These are phyloP conservation scores for Netelia melanura DNA, from an alignment of 2,888 invertebrate species.

Conservation along the genomic window DNA sequence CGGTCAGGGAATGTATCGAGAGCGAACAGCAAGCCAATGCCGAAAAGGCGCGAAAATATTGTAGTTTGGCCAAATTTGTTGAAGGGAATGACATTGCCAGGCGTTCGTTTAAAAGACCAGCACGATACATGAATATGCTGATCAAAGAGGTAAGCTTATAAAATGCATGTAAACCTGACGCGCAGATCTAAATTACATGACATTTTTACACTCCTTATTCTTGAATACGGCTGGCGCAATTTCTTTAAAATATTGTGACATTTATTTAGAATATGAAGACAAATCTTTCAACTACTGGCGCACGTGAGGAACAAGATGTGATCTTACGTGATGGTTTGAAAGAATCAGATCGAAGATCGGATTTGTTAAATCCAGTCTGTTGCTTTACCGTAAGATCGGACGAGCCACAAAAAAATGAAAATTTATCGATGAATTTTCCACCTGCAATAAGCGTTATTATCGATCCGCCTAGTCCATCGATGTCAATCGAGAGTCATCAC, in stretches of 20 bases:
- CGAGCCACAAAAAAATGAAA: slow-evolving; percentile 73
- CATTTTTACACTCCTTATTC: not conserved
- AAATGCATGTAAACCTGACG: not conserved
- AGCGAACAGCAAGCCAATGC: slow-evolving; percentile 79
- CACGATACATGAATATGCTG: slow-evolving; percentile 68
- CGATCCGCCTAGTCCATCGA: slow-evolving; percentile 84
- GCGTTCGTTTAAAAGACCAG: slow-evolving; percentile 89
- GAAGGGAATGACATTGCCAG: slow-evolving; percentile 94
- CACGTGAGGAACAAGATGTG: slow-evolving; percentile 28
- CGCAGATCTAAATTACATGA: not conserved
- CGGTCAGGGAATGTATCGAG: slow-evolving; percentile 87
- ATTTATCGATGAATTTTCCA: slow-evolving; percentile 77
- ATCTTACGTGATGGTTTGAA: slow-evolving; percentile 23
- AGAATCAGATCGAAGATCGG: slow-evolving; percentile 69
- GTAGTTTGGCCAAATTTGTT: slow-evolving; percentile 93
- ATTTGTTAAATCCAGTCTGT: slow-evolving; percentile 78
- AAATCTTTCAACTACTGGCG: slow-evolving; percentile 41
- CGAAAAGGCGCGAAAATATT: slow-evolving; percentile 89
- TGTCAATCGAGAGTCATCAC: slow-evolving; percentile 80
- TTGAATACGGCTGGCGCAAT: not conserved
- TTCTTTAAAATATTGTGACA: not conserved
- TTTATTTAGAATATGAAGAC: slow-evolving; percentile 45
- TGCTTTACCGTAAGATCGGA: slow-evolving; percentile 78
- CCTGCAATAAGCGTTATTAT: slow-evolving; percentile 83
- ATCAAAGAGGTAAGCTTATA: slow-evolving; percentile 72